These are phyloP conservation scores for Chrysochloris asiatica DNA, from an alignment of 2,113 vertebrate genomes.

Conservation along the genomic window DNA sequence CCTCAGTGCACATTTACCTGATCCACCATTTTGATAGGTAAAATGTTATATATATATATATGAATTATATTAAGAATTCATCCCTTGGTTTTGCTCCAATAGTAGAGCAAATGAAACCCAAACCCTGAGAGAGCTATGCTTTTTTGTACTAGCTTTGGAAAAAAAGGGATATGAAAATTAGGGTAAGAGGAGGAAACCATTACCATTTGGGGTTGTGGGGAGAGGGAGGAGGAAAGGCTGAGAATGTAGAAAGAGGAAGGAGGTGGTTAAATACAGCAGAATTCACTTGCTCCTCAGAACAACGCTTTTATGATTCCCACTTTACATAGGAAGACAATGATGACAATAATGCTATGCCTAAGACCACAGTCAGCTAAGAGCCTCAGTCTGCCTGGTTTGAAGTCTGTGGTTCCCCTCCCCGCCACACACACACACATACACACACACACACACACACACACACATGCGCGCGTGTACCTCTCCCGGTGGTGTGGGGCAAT, in stretches of 20 bases:
- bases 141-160: slow-evolving; percentile 22
- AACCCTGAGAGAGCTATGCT: background rate
- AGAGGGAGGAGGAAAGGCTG: background rate
- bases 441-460: no score
- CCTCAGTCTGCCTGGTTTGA: background rate
- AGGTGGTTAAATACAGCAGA: background rate
- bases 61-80: background rate
- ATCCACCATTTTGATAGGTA: no score
- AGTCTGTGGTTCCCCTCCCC: background rate
- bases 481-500: no score
- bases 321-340: background rate
- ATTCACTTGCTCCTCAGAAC: background rate
- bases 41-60: no score
- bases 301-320: background rate
- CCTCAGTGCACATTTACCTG: no score
- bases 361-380: background rate
- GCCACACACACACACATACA: background rate
- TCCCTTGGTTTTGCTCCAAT: background rate
- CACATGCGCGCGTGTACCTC: no score
- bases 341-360: background rate
- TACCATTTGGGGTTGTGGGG: background rate
- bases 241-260: background rate
- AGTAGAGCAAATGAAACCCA: background rate
- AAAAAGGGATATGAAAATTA: background rate
- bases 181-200: background rate